Percentiles rank a stretch among this genome's conserved stretches.
Conservation (phyloP, 2,113 vertebrate species). For the Xyliphius kryptos region DNA sequence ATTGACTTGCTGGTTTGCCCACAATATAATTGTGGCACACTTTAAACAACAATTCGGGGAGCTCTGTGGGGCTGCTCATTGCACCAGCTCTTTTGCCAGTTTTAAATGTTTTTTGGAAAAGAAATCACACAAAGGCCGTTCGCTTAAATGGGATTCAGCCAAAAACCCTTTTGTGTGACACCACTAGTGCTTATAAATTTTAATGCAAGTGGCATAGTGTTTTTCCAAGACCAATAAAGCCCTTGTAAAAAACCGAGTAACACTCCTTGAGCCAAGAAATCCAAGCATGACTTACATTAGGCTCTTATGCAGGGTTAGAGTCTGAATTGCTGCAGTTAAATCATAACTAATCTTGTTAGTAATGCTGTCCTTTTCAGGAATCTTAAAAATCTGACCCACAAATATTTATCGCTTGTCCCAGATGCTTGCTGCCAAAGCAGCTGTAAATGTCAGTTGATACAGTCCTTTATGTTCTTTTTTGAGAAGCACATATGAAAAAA, state of each 20-base stretch:
- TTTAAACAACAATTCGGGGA: neutral
- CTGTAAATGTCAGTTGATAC: constrained; percentile 20
- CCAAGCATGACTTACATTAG: constrained; percentile 9
- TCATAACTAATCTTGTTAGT: constrained; percentile 24
- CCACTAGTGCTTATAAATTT: constrained; percentile 20
- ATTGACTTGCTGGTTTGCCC: neutral
- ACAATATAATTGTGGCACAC: neutral
- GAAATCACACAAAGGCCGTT: constrained; percentile 1
- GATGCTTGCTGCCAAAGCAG: constrained; percentile 26
- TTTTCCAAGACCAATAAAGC: constrained; percentile 38
- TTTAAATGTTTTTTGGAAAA: neutral
- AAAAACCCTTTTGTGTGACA: constrained; percentile 35
- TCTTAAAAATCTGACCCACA: constrained; percentile 17
- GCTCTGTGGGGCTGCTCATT: neutral
- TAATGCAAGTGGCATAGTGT: constrained; percentile 34
- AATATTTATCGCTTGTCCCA: constrained; percentile 27
- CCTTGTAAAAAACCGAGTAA: constrained; percentile 23
- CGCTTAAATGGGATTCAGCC: constrained; percentile 13
- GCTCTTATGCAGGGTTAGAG: constrained; percentile 11
- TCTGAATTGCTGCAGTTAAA: constrained; percentile 4
- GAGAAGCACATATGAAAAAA: constrained; percentile 11
- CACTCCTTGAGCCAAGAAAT: constrained; percentile 14
- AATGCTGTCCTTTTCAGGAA: constrained; percentile 22
- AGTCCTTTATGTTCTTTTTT: constrained; percentile 11
- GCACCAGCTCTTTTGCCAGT: neutral